Evolutionary conservation across 2,888 invertebrate genomes (phyloP).

Genomic region (Tillus elongatus): DNA sequence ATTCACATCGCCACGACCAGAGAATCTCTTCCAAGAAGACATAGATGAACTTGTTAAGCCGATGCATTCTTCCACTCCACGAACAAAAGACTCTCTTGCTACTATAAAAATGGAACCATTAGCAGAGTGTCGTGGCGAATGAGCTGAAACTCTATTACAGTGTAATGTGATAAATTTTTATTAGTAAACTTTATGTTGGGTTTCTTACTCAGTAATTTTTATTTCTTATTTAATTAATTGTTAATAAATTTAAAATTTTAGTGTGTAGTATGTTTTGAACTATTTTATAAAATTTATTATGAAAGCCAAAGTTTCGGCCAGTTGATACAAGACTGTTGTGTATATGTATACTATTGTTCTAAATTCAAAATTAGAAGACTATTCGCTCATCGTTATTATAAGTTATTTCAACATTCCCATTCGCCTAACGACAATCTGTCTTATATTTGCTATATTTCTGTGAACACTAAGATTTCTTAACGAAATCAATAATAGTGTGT

Average conservation of each 20-base stretch:
- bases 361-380: slow-evolving; percentile 42
- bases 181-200: too few species aligned
- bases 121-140: slow-evolving; percentile 57
- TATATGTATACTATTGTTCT: slow-evolving; percentile 50
- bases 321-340: slow-evolving; percentile 59
- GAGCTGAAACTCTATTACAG: slow-evolving; percentile 44
- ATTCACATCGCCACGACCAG: slow-evolving; percentile 54
- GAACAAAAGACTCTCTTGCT: slow-evolving; percentile 43
- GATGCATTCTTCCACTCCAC: slow-evolving; percentile 43
- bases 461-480: too few species aligned
- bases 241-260: slow-evolving; percentile 36
- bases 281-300: slow-evolving; percentile 39
- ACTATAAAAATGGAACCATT: slow-evolving; percentile 66
- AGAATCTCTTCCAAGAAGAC: slow-evolving; percentile 54
- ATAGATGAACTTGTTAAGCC: slow-evolving; percentile 56
- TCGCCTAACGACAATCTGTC: slow-evolving; percentile 38
- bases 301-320: slow-evolving; percentile 54
- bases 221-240: slow-evolving; percentile 29
- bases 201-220: slow-evolving; percentile 22
- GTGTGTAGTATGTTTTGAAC: slow-evolving; percentile 38
- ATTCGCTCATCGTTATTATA: too few species aligned
- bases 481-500: too few species aligned
- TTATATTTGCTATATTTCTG: slow-evolving; percentile 11
- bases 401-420: too few species aligned
- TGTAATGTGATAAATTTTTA: slow-evolving; percentile 42